phyloP scores from a whole-genome alignment of 2,797 vertebrate species.

The Molossus molossus region DNA sequence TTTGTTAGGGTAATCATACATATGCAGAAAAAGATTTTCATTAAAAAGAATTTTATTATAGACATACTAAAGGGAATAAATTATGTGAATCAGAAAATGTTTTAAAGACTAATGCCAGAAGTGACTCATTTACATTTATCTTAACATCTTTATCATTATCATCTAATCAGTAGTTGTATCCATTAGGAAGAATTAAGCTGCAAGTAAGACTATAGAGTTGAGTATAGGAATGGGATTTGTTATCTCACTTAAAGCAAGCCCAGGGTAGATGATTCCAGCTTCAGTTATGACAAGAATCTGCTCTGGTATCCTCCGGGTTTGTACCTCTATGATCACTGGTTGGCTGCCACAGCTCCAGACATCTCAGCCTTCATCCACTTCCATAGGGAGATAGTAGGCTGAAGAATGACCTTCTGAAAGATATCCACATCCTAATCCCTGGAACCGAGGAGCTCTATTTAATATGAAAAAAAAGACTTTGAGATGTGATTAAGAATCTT shows the following conservation, averaged over 20 bases:
- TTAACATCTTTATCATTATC: not conserved
- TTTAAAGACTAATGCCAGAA: conserved; percentile 17
- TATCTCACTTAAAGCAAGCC: not conserved
- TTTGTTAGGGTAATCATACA: not conserved
- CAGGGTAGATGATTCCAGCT: not conserved
- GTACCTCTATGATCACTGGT: not conserved
- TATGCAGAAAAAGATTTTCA: not conserved
- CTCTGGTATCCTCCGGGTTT: not conserved
- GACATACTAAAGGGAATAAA: not conserved
- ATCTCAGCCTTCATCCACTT: not conserved
- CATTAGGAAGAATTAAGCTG: not conserved
- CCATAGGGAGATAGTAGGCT: not conserved
- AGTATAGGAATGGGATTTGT: not conserved
- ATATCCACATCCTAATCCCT: not conserved
- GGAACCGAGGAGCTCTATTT: not conserved
- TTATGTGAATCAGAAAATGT: not conserved
- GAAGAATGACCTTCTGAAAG: not conserved
- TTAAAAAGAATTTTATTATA: not conserved
- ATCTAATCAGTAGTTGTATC: not conserved
- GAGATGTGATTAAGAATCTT: not conserved
- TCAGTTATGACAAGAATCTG: not conserved
- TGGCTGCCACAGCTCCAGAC: not conserved
- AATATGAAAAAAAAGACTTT: not conserved
- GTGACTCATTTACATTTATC: not conserved
- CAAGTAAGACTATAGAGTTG: not conserved